Percentiles rank a stretch among this genome's conserved stretches.
These are phyloP conservation scores for Bungarus multicinctus DNA, from an alignment of 2,113 vertebrate genomes.

Conservation along the genomic window DNA sequence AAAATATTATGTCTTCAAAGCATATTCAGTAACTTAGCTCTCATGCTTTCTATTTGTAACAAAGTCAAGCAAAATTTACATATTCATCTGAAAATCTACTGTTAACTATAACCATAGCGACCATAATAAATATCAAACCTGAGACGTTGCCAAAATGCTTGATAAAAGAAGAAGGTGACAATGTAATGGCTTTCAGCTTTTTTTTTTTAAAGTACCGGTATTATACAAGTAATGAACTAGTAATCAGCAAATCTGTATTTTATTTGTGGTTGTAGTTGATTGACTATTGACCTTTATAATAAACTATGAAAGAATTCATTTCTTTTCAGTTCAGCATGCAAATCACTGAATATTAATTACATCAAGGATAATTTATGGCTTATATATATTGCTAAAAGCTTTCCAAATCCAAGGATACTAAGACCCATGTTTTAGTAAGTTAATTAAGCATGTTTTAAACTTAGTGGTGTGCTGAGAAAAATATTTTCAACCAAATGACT, in stretches of 20 bases:
- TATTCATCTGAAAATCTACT: background rate
- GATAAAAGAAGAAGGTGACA: background rate
- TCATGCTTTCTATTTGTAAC: background rate
- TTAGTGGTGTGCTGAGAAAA: background rate
- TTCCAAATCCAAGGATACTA: background rate
- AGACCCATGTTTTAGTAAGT: background rate
- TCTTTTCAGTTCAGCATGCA: background rate
- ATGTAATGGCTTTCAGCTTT: background rate
- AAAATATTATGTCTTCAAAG: background rate
- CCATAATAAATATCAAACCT: background rate
- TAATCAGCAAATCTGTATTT: background rate
- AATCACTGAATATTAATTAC: background rate
- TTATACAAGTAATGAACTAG: background rate
- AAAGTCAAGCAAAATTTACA: background rate
- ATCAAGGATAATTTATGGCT: background rate
- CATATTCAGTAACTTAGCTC: background rate
- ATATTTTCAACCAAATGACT: background rate
- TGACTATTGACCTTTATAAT: background rate
- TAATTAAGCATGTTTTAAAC: background rate
- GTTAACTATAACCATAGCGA: background rate
- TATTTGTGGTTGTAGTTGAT: background rate
- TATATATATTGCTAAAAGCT: background rate
- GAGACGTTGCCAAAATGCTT: background rate
- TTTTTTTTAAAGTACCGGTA: background rate
- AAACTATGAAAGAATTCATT: background rate